A percentile compares a stretch with the other conserved stretches of the same genome.
Conservation (phyloP, 23 tunicate genomes). For the Aplidium turbinatum region DNA sequence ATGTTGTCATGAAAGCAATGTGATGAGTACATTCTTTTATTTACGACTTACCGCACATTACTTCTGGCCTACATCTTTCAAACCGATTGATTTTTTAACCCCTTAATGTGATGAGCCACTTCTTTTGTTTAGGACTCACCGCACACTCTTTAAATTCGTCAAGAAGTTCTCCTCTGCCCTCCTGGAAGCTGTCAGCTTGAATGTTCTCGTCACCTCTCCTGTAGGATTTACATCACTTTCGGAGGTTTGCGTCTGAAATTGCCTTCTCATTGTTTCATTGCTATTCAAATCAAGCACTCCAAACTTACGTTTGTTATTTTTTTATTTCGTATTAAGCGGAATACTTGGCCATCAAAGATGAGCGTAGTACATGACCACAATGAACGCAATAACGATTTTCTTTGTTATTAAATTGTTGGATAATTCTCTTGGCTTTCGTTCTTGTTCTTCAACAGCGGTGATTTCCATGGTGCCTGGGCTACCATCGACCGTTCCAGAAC, state of each 20-base stretch:
- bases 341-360: neutral
- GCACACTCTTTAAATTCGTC: slow-evolving; percentile 69
- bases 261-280: neutral
- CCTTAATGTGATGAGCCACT: neutral
- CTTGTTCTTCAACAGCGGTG: too few relatives aligned
- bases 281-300: too few relatives aligned
- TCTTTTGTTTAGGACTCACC: slow-evolving; percentile 41
- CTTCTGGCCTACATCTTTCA: too few relatives aligned
- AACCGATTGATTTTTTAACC: too few relatives aligned
- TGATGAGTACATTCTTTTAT: too few relatives aligned
- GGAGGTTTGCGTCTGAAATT: neutral
- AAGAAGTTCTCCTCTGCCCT: slow-evolving; percentile 54
- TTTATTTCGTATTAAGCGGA: neutral
- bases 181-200: slow-evolving; percentile 30
- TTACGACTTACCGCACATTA: too few relatives aligned
- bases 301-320: neutral
- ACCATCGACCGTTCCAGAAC: too few relatives aligned
- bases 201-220: slow-evolving; percentile 34
- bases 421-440: too few relatives aligned
- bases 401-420: too few relatives aligned
- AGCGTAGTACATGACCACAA: slow-evolving; percentile 6
- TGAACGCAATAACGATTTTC: too few relatives aligned
- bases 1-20: too few relatives aligned
- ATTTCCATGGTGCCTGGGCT: too few relatives aligned
- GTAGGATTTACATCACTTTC: neutral